Base-by-base conservation (phyloP, 2,113 vertebrate species). In the Diphyllodes magnificus region DNA sequence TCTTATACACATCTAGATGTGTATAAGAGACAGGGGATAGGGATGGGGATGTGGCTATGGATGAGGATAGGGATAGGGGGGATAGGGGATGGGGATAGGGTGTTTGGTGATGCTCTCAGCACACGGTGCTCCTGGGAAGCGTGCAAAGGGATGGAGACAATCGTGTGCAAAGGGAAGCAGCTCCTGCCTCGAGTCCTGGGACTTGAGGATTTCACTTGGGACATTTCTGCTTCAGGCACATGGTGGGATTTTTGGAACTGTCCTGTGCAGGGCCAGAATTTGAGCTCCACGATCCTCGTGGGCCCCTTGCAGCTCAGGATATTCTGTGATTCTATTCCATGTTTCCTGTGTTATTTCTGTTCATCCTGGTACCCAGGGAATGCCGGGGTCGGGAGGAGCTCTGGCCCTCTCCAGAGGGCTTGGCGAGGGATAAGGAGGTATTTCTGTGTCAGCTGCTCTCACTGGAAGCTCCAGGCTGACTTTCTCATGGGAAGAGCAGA, bases 401-500 rank as follows among this genome's bases (percentile, higher is more conserved):
- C 21, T 42, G 72, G 37, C 33, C 69, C 91, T 92, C 44, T 31
- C 63, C 76, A 65, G 66, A 59, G 33, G 77, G 18, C n/a, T 33
- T 77, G 85, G 83, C 15, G 13, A 73, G 79, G 27, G 53, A 90
- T 54, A 12, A 7, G 24, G 79, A 86, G 83, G 85, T 72, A 80
- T 89, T 75, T 93, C 79, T 30, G 71, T 30, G 14, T 92, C 59
- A 64, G 40, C 78, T 45, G 76, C 19, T 10, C 44, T 86, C 73
- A 5, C 15, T 92, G 53, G 72, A 82, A 91, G 53, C 33, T 61
- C 53, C 60, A 14, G 13, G 16, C 59, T 25, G 53, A 83, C 82
- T 97, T 97, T 97, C 97, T 97, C 97, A 96, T 2, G 80, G 93
- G 92, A 97, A 98, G 80, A 96, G 65, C 30, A 13, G 82, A 8